Evolutionary conservation across 2,888 invertebrate genomes (phyloP).

Genomic region (Cecidostiba fungosa): DNA sequence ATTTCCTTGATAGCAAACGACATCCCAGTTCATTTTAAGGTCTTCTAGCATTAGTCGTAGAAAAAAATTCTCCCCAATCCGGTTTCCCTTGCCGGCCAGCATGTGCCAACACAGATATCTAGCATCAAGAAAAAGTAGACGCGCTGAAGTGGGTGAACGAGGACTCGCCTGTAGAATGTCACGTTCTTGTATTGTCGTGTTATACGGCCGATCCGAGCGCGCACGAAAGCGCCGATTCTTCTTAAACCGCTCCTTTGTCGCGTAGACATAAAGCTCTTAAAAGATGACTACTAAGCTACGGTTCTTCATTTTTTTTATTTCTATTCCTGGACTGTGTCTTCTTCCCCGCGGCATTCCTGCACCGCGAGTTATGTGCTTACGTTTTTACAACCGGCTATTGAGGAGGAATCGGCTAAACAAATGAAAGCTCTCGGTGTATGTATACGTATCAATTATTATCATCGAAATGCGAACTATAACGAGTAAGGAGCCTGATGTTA

Average conservation of each 20-base stretch:
- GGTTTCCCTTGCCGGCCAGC: conserved; percentile 4
- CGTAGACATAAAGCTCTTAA: background rate
- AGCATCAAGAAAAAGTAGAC: conserved; percentile 30
- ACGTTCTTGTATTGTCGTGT: conserved; percentile 26
- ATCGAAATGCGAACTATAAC: background rate
- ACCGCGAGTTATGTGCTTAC: background rate
- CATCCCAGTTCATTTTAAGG: conserved; percentile 11
- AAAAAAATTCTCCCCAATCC: background rate
- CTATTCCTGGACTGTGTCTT: background rate
- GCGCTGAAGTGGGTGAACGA: conserved; percentile 40
- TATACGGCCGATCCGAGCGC: background rate
- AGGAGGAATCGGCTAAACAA: background rate
- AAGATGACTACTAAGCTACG: conserved; percentile 1
- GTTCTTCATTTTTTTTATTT: conserved; percentile 1
- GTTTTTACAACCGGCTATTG: background rate
- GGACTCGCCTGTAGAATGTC: conserved; percentile 23
- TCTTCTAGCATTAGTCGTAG: background rate
- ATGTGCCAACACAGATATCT: background rate
- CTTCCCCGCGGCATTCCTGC: background rate
- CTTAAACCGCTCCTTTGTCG: background rate
- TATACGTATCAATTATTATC: background rate
- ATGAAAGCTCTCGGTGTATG: background rate
- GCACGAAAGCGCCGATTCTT: background rate
- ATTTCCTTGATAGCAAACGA: background rate
- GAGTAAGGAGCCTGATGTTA: background rate